A percentile compares a stretch with the other conserved stretches of the same genome.
Conservation (phyloP, 2,888 invertebrate species). For the Unio pictorum region DNA sequence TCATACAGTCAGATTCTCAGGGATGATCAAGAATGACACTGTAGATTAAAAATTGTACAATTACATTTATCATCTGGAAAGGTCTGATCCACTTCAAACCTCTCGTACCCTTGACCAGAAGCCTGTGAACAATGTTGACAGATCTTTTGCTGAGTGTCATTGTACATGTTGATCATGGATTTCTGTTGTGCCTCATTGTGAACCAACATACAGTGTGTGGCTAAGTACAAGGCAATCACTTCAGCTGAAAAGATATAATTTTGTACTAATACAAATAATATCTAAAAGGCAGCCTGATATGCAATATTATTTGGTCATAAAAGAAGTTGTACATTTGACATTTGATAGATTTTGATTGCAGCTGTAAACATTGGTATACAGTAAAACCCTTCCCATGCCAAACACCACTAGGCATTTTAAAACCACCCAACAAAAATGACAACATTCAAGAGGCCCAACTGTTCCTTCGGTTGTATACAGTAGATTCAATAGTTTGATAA, state of each 20-base stretch:
- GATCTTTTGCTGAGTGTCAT: slow-evolving; percentile 52
- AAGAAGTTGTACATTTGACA: no score
- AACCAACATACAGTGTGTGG: slow-evolving; percentile 66
- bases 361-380: no score
- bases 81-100: slow-evolving; percentile 42
- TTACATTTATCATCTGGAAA: slow-evolving; percentile 56
- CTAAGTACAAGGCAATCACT: slow-evolving; percentile 64
- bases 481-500: no score
- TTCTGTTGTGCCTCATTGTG: slow-evolving; percentile 65
- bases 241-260: slow-evolving; percentile 54
- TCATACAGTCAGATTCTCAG: no score
- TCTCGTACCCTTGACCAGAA: slow-evolving; percentile 23
- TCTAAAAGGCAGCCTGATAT: no score
- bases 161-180: slow-evolving; percentile 60
- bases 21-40: background rate
- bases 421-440: no score
- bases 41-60: slow-evolving; percentile 11
- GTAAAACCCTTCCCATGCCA: no score
- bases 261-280: background rate
- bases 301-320: no score
- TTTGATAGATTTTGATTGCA: no score
- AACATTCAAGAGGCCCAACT: no score
- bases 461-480: no score
- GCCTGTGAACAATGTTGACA: slow-evolving; percentile 28
- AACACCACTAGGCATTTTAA: no score